Percentiles rank a stretch among this genome's conserved stretches.
Conservation (phyloP, 2,888 invertebrate species). For the Oconnorella tubifera region DNA sequence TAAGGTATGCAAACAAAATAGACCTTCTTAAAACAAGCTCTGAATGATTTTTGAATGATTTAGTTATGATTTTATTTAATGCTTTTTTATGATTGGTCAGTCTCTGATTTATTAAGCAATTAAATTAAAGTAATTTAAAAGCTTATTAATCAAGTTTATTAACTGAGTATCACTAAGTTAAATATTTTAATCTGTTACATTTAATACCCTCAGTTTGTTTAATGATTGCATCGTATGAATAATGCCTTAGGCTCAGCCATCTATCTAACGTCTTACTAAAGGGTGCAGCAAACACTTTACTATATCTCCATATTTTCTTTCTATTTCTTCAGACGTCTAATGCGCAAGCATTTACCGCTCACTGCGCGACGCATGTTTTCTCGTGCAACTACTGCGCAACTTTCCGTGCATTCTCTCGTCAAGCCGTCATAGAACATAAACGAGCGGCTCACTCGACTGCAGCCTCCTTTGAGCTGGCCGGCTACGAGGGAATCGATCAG, state of each 20-base stretch:
- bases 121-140: no score
- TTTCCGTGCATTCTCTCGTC: constrained; percentile 18
- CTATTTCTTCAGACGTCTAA: neutral
- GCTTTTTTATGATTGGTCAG: neutral
- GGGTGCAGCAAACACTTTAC: no score
- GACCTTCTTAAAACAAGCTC: no score
- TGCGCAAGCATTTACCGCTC: neutral
- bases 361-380: constrained; percentile 18
- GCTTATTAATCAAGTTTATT: no score
- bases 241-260: no score
- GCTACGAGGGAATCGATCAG: constrained; percentile 13
- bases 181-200: no score
- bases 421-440: constrained; percentile 15
- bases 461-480: constrained; percentile 11
- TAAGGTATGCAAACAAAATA: constrained; percentile 20
- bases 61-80: neutral
- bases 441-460: constrained; percentile 7
- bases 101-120: neutral
- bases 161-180: no score
- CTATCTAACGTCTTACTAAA: no score
- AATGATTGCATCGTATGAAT: no score
- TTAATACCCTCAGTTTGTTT: no score
- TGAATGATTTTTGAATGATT: no score
- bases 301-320: no score
- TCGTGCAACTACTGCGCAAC: constrained; percentile 23